phyloP scores from a whole-genome alignment of 2,797 vertebrate genomes.

The Balearica regulorum region DNA sequence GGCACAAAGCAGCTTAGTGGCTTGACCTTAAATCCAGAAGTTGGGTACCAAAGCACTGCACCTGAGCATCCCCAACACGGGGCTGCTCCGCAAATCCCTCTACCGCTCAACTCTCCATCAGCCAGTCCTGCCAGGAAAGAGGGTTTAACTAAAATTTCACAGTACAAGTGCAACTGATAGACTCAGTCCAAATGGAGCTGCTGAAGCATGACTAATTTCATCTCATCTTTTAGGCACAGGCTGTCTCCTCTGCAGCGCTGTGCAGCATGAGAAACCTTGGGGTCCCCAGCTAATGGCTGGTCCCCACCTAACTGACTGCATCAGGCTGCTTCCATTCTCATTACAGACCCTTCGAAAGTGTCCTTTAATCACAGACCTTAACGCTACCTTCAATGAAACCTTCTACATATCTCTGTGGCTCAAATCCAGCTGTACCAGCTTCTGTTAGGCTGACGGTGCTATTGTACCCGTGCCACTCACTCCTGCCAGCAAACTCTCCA shows the following conservation, averaged over 20 bases:
- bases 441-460: not conserved
- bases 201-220: not conserved
- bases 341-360: not conserved
- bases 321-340: not conserved
- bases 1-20: not conserved
- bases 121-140: not conserved
- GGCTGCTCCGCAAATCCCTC: not conserved
- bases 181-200: not conserved
- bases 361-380: not conserved
- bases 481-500: not conserved
- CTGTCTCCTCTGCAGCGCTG: accelerated
- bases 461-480: not conserved
- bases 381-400: not conserved
- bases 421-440: not conserved
- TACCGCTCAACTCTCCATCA: not conserved
- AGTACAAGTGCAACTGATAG: not conserved
- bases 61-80: not conserved
- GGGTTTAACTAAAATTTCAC: not conserved
- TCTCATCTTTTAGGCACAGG: not conserved
- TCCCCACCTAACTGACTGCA: not conserved
- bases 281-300: not conserved
- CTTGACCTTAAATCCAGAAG: not conserved
- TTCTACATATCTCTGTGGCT: not conserved
- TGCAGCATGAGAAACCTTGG: not conserved
- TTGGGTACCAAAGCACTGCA: not conserved